phyloP scores from a whole-genome alignment of 2,113 vertebrate species.

The Archocentrus centrarchus region DNA sequence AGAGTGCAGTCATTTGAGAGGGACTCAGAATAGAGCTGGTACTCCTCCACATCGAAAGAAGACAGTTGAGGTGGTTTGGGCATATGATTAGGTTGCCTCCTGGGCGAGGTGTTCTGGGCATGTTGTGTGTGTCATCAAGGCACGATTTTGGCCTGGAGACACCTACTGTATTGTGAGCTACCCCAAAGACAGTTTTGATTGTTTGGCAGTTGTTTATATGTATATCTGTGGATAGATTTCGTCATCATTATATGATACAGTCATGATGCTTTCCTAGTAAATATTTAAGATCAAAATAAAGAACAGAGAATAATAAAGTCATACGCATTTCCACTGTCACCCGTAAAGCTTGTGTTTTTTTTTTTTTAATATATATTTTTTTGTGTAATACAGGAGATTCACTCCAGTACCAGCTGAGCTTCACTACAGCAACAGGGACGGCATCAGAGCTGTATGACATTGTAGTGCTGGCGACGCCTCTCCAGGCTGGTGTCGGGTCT shows the following conservation, averaged over 20 bases:
- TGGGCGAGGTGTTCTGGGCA: no score
- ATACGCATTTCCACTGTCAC: neutral
- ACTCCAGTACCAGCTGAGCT: constrained; percentile 87
- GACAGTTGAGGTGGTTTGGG: no score
- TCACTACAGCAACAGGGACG: constrained; percentile 74
- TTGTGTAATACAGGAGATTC: constrained; percentile 81
- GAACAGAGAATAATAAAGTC: neutral
- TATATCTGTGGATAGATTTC: neutral
- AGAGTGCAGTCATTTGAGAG: no score
- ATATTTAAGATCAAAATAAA: neutral
- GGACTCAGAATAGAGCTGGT: no score
- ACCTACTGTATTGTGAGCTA: neutral
- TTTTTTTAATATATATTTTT: neutral
- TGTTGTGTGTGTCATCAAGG: neutral
- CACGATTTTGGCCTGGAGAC: neutral
- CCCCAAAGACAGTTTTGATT: neutral
- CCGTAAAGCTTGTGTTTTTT: neutral
- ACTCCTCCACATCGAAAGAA: no score
- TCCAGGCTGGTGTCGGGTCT: constrained; percentile 81
- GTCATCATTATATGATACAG: neutral
- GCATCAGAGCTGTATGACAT: constrained; percentile 89
- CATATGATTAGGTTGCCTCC: no score
- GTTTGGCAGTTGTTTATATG: neutral
- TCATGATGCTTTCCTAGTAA: neutral
- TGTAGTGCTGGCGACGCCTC: constrained; percentile 90